Percentiles rank a stretch among this genome's conserved stretches.
These are phyloP conservation scores for Podarcis siculus DNA, from an alignment of 2,797 vertebrate species.

Conservation along the genomic window DNA sequence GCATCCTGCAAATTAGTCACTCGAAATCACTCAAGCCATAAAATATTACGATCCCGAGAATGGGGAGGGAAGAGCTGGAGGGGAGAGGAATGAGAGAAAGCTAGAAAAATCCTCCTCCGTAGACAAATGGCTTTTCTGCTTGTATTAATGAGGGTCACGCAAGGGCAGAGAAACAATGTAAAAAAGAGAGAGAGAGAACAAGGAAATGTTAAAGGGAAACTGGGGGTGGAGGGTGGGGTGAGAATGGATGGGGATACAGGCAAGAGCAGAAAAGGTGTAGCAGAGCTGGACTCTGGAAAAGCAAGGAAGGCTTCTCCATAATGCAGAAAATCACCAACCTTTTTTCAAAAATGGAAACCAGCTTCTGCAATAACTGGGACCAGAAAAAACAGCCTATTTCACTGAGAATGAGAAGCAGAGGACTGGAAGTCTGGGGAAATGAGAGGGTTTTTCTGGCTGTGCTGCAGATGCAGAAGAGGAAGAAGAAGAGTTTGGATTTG, in stretches of 20 bases:
- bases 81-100: conserved; percentile 37
- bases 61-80: conserved; percentile 49
- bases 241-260: neutral
- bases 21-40: conserved; percentile 66
- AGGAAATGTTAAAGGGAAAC: conserved; percentile 8
- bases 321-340: neutral
- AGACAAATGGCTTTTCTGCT: conserved; percentile 70
- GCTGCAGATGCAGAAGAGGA: too few species aligned
- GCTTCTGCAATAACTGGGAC: too few species aligned
- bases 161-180: conserved; percentile 68
- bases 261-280: conserved; percentile 26
- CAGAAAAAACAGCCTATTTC: too few species aligned
- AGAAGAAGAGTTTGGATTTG: too few species aligned
- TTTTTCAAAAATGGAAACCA: neutral
- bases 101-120: conserved; percentile 48
- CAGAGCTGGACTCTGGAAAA: conserved; percentile 39
- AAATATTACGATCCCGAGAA: conserved; percentile 66
- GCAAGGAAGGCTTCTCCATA: neutral
- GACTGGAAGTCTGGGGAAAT: neutral
- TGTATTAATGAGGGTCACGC: conserved; percentile 72
- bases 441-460: neutral
- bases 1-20: conserved; percentile 65
- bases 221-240: neutral
- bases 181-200: conserved; percentile 26
- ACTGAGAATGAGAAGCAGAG: neutral